Evolutionary conservation across 2,888 invertebrate genomes (phyloP), one percentile per base, ranked within the genome.

Genomic region (Brachypalpus laphriformis): DNA sequence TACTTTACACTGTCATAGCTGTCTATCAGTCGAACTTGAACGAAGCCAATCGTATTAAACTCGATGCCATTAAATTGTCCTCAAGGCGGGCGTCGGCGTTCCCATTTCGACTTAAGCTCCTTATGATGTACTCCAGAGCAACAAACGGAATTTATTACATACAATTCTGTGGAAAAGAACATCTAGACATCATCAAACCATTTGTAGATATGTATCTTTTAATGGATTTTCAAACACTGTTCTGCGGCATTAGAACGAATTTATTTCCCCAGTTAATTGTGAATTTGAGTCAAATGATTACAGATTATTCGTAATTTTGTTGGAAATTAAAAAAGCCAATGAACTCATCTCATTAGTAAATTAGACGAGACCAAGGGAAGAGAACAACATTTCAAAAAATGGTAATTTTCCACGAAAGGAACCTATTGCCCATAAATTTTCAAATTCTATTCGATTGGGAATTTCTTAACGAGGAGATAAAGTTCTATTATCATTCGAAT

Each of bases 51-150:
- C 22, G 31, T 7, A 49, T 49, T 65, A 63, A 2, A 25, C 11
- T 47, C 20, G n/a, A 20, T 47, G 6, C 16, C 31, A 47, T 47
- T 31, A 31, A 28, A 47, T 47, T 63, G 20, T 45, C n/a, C 18
- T 31, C 4, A 20, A 47, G 18, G 8, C 16, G 22, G 14, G 18
- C 18, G 47, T 3, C 34, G 5, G 34, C 8, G 3, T 34, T 45
- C 57, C 45, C 34, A 47, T 22, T 57, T 57, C 3, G 18, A 22
- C 22, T 49, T 59, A 71, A 71, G 59, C 71, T 49, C n/a, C 49
- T 71, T 71, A 71, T 8, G 14, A 1, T 4, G 1, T 22, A n/a
- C 37, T 28, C 16, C 25, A 7, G 11, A 22, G 11, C 1, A n/a
- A 16, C 20, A 37, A 49, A 22, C 2, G 3, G 37, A 49, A 25